A percentile compares a stretch with the other conserved stretches of the same genome.
These are phyloP conservation scores for Otolemur crassicaudatus DNA, from an alignment of 2,797 vertebrate species.

Conservation along the genomic window DNA sequence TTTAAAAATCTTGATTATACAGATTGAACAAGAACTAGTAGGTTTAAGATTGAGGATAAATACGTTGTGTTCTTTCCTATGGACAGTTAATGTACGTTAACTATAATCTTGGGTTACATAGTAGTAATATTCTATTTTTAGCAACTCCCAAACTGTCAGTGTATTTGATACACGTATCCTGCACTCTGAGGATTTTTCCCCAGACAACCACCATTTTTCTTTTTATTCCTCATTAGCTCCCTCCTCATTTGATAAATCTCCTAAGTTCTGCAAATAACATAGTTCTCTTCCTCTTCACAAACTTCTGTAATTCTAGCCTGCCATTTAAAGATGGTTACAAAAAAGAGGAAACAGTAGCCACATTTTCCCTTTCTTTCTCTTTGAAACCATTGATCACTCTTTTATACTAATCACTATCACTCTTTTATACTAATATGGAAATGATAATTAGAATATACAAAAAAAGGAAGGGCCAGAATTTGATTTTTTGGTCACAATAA, in stretches of 20 bases:
- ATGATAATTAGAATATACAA: slow-evolving; percentile 6
- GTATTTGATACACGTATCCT: not conserved
- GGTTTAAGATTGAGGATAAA: slow-evolving; percentile 25
- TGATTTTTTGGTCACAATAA: not conserved
- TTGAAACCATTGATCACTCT: not conserved
- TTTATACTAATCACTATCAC: not conserved
- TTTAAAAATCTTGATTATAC: slow-evolving; percentile 50
- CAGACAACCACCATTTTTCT: slow-evolving; percentile 43
- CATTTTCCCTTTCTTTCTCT: not conserved
- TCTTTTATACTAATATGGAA: not conserved
- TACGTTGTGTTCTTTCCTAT: slow-evolving; percentile 24
- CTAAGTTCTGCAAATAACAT: slow-evolving; percentile 27
- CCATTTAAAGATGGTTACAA: not conserved
- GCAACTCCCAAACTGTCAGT: slow-evolving; percentile 1
- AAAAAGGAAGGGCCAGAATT: not conserved
- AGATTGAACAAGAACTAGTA: slow-evolving; percentile 59
- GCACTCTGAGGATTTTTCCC: slow-evolving; percentile 10
- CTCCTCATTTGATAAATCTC: slow-evolving; percentile 23
- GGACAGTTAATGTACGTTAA: slow-evolving; percentile 31
- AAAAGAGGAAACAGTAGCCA: not conserved
- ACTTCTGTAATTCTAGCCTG: slow-evolving; percentile 3
- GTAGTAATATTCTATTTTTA: slow-evolving; percentile 59
- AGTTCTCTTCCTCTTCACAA: not conserved
- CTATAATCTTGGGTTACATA: not conserved
- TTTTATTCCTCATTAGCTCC: not conserved